phyloP scores from a whole-genome alignment of 1,140 invertebrate species.

The Drosophila sturtevanti region DNA sequence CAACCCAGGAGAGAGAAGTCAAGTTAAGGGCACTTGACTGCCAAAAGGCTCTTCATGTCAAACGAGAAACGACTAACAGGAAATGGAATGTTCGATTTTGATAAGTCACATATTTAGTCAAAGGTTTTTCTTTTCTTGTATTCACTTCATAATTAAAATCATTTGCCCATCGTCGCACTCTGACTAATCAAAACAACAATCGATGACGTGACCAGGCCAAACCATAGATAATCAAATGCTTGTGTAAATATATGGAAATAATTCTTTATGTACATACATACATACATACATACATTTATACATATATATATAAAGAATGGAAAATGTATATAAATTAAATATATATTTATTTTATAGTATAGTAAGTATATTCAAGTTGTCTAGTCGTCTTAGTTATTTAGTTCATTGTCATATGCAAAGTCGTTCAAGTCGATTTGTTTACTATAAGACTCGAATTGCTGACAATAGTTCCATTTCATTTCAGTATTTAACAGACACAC shows the following conservation, averaged over 20 bases:
- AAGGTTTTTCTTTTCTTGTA: conserved; percentile 23
- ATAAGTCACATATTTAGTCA: conserved; percentile 74
- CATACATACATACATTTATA: conserved; percentile 10
- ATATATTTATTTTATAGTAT: conserved; percentile 8
- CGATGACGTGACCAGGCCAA: conserved; percentile 44
- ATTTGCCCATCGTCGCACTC: conserved; percentile 33
- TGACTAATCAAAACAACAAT: conserved; percentile 33
- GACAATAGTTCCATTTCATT: conserved; percentile 44
- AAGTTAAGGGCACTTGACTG: conserved; percentile 45
- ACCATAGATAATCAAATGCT: conserved; percentile 53
- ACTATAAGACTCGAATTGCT: conserved; percentile 13
- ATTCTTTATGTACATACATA: conserved; percentile 32
- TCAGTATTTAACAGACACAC: conserved; percentile 21
- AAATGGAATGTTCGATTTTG: conserved; percentile 63
- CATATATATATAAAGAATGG: conserved; percentile 12
- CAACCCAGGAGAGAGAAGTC: conserved; percentile 25
- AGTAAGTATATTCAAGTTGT: conserved; percentile 4
- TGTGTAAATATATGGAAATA: conserved; percentile 40
- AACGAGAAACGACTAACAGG: conserved; percentile 58
- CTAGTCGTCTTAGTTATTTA: conserved; percentile 29
- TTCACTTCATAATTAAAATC: conserved; percentile 54
- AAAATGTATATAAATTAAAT: too few relatives aligned
- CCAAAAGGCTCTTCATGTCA: conserved; percentile 26
- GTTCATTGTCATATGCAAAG: conserved; percentile 52
- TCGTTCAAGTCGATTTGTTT: conserved; percentile 30